phyloP scores from a whole-genome alignment of 1,140 invertebrate genomes.

The Pissodes strobi region DNA sequence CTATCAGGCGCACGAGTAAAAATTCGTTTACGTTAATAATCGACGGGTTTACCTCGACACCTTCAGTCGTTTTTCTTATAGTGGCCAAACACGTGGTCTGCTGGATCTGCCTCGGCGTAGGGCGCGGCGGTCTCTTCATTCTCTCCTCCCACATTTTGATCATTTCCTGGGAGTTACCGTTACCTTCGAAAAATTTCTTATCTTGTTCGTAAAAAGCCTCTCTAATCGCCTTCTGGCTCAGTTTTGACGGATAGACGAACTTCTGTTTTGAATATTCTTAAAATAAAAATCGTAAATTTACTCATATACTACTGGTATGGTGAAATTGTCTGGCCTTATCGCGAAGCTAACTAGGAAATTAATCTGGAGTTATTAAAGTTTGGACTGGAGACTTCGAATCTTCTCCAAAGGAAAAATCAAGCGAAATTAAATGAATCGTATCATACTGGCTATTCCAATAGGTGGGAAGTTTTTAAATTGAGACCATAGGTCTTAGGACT shows the following conservation, averaged over 20 bases:
- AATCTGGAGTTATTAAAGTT: neutral
- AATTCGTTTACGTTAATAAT: too few relatives aligned
- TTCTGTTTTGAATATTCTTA: slow-evolving; percentile 24
- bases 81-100: slow-evolving; percentile 38
- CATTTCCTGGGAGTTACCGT: slow-evolving; percentile 22
- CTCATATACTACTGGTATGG: too few relatives aligned
- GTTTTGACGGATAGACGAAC: slow-evolving; percentile 24
- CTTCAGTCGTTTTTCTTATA: slow-evolving; percentile 39
- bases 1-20: too few relatives aligned
- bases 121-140: slow-evolving; percentile 42
- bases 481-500: too few relatives aligned
- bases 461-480: neutral
- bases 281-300: slow-evolving; percentile 20
- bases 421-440: neutral
- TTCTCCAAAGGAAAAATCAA: neutral
- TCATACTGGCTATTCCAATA: neutral
- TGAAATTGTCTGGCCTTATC: too few relatives aligned
- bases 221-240: slow-evolving; percentile 42
- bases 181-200: slow-evolving; percentile 38
- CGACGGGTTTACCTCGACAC: slow-evolving; percentile 43
- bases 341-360: too few relatives aligned
- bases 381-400: neutral
- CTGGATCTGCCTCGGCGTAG: slow-evolving; percentile 45
- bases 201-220: slow-evolving; percentile 45
- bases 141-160: slow-evolving; percentile 42